Base-by-base conservation (phyloP, 2,113 vertebrate genomes). In the Atherinomorus stipes region DNA sequence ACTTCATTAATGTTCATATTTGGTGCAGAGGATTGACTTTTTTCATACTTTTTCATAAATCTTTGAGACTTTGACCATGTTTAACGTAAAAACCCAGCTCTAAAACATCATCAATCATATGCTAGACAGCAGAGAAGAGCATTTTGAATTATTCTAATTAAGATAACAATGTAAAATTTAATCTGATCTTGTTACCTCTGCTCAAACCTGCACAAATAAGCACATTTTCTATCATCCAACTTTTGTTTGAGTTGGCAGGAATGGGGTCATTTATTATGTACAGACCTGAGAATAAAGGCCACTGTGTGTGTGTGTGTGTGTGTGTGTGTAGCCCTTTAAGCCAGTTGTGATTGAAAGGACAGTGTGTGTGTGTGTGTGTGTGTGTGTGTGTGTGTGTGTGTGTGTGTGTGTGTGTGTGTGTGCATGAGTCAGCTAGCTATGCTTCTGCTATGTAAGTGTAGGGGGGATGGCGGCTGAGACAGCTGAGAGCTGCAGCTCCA, bases 291-390 rank as follows among this genome's bases (percentile, higher is more conserved):
- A 76, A 58, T 64, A 87, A 75, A 57, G 52, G 23, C 37, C 56
- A 60, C 23, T 64, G 34, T 72, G 54, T 64, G 34, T 74, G 64
- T 80, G 59, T 72, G 49, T 74, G 65, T 71, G 52, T 54, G 50
- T 47, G 53, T 40, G 31, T 42, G 45, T 63, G 45, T 47, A 42
- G 45, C 79, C 80, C 90, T 93, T 93, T 93, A 93, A 93, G 73
- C 26, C 45, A 18, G 68, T 23, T 80, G 75, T 89, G 91, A 91
- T 90, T 91, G 87, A 92, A 88, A 60, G 83, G 81, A 59, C 80
- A 52, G 78, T 54, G 76, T 91, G 89, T 88, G 62, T 80, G 64
- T 58, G 51, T 62, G 86, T 84, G 70, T 76, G 67, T 64, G 34
- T 74, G 64, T 80, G 59, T 72, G 65, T 66, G 66, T 69, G 47